Base-by-base conservation (phyloP, 2,113 vertebrate genomes). In the Apodemus sylvaticus region DNA sequence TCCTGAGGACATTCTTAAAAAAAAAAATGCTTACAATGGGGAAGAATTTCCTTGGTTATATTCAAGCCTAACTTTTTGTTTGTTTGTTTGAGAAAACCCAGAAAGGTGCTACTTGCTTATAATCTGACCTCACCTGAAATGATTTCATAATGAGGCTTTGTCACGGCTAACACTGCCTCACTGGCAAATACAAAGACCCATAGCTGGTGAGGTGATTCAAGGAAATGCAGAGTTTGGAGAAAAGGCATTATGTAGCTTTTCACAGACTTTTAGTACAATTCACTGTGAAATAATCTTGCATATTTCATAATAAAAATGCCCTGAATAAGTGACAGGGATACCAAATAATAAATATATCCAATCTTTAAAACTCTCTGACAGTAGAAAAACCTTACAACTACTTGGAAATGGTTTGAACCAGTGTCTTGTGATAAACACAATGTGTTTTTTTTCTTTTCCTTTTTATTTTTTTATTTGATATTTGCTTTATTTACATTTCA, bases 341-440 rank as follows among this genome's bases (percentile, higher is more conserved):
- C 12, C 9, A 97, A 36, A 22, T 64, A 91, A 92, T 92, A 93
- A 97, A 95, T 90, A 95, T 13, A 3, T 0, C 73, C 76, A 93
- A 76, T 96, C 51, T 16, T 86, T 86, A 86, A 77, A 71, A 48
- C 48, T 6, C 5, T 87, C 79, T 86, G 48, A 20, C 94, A 82
- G 58, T 20, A 94, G 86, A 98, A 94, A 95, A 93, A 24, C 39
- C 8, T 42, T 51, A 2, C 93, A 94, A 89, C 77, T 96, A 94
- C 58, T 24, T 73, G 62, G 20, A 95, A 85, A 95, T 94, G 90
- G 94, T 97, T 97, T 60, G 0, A 90, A 96, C 19, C n/a, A 81
- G 9, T 17, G 79, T 83, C 42, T 78, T 42, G 70, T 70, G 68
- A 85, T 70, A 3, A 94, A 48, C 11, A 82, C 4, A 45, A 34